These are phyloP conservation scores for Ectobius pallidus DNA, from an alignment of 2,888 invertebrate genomes.

Conservation along the genomic window DNA sequence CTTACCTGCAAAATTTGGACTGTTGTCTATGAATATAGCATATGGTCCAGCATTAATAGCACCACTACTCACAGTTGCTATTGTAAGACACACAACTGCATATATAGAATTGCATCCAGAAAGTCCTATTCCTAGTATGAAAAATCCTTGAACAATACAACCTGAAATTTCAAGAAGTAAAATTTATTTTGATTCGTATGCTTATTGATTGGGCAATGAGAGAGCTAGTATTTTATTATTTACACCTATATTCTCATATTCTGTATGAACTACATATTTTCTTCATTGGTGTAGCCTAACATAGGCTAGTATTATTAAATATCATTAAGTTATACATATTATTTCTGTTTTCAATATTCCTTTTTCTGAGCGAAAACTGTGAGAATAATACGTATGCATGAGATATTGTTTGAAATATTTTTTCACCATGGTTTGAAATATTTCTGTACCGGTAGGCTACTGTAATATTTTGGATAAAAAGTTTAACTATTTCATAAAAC, in stretches of 20 bases:
- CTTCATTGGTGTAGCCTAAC: neutral
- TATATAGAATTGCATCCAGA: constrained; percentile 65
- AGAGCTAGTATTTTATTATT: neutral
- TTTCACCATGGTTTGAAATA: too few relatives aligned
- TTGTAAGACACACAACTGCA: constrained; percentile 64
- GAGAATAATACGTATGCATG: too few relatives aligned
- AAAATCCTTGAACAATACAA: constrained; percentile 64
- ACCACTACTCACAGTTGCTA: constrained; percentile 68
- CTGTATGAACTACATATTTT: neutral
- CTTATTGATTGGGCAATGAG: neutral
- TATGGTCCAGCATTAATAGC: constrained; percentile 70
- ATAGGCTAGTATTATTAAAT: neutral
- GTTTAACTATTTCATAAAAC: neutral
- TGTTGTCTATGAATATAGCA: constrained; percentile 70
- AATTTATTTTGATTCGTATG: neutral
- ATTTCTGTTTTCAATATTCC: neutral
- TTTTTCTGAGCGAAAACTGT: too few relatives aligned
- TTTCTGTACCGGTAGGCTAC: neutral
- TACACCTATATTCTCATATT: neutral
- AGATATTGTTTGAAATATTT: too few relatives aligned
- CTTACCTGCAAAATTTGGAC: constrained; percentile 54
- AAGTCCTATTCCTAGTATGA: constrained; percentile 64
- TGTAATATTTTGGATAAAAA: neutral
- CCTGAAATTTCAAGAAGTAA: constrained; percentile 51
- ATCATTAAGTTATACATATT: neutral